These are phyloP conservation scores for Aphis gossypii DNA, from an alignment of 1,140 invertebrate species.

Conservation along the genomic window DNA sequence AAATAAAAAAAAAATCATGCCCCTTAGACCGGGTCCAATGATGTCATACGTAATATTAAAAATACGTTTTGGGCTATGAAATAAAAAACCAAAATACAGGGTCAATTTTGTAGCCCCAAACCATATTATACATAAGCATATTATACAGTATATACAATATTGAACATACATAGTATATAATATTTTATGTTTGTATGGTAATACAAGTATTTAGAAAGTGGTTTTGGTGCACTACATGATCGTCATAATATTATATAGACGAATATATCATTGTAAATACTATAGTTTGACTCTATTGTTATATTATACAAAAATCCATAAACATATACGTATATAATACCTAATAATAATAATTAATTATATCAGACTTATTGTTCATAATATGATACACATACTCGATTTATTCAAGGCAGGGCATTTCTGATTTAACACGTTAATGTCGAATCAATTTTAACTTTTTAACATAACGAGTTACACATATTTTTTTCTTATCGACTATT, in stretches of 20 bases:
- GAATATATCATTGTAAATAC: background rate
- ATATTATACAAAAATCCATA: background rate
- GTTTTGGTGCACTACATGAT: slow-evolving; percentile 30
- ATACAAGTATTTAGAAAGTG: slow-evolving; percentile 46
- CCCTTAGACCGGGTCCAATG: background rate
- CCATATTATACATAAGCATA: background rate
- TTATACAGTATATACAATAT: background rate
- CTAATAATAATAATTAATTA: background rate
- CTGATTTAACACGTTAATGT: background rate
- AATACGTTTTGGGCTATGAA: slow-evolving; percentile 7
- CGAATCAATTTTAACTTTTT: background rate
- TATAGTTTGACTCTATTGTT: background rate
- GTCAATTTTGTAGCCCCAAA: slow-evolving; percentile 2
- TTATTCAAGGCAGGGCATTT: background rate
- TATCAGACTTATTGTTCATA: background rate
- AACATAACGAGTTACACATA: background rate
- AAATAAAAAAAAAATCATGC: background rate
- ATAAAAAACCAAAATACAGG: background rate
- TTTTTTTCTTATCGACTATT: background rate
- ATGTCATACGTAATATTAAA: background rate
- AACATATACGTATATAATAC: background rate
- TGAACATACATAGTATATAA: background rate
- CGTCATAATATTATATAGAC: background rate
- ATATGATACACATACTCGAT: background rate
- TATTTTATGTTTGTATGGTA: background rate